These are phyloP conservation scores for Heliothis virescens DNA, from an alignment of 1,140 invertebrate genomes.

Conservation along the genomic window DNA sequence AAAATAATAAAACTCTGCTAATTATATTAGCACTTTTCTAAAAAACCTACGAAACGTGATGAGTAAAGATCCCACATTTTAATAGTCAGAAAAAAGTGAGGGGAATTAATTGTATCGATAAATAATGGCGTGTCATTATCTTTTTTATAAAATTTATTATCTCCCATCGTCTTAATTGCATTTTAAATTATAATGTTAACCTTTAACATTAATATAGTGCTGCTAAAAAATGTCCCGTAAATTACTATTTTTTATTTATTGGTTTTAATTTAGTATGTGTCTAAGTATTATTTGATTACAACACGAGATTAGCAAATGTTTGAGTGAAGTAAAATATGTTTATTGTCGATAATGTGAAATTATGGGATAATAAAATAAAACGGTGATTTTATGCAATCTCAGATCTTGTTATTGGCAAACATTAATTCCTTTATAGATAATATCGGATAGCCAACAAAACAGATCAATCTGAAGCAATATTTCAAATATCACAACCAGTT, in stretches of 20 bases:
- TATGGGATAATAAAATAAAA: slow-evolving; percentile 17
- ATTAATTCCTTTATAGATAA: neutral
- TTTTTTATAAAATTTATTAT: slow-evolving; percentile 32
- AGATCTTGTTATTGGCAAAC: neutral
- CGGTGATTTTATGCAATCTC: neutral
- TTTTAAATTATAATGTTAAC: slow-evolving; percentile 43
- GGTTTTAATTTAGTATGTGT: slow-evolving; percentile 33
- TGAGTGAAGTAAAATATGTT: slow-evolving; percentile 11
- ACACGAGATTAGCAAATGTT: slow-evolving; percentile 19
- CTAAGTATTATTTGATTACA: slow-evolving; percentile 37
- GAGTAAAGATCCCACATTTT: slow-evolving; percentile 14
- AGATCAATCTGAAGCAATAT: neutral
- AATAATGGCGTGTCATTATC: slow-evolving; percentile 41
- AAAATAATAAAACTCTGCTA: neutral
- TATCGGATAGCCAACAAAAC: neutral
- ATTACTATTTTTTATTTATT: slow-evolving; percentile 30
- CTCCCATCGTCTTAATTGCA: slow-evolving; percentile 26
- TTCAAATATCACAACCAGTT: neutral
- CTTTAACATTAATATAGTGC: slow-evolving; percentile 30
- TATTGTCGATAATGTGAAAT: neutral
- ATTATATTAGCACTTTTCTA: neutral
- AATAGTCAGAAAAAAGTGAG: slow-evolving; percentile 10
- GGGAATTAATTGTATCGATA: slow-evolving; percentile 44
- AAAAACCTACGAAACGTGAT: neutral
- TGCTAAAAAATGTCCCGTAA: slow-evolving; percentile 26